phyloP scores from a whole-genome alignment of 2,888 invertebrate species.

The Agrochola lota region DNA sequence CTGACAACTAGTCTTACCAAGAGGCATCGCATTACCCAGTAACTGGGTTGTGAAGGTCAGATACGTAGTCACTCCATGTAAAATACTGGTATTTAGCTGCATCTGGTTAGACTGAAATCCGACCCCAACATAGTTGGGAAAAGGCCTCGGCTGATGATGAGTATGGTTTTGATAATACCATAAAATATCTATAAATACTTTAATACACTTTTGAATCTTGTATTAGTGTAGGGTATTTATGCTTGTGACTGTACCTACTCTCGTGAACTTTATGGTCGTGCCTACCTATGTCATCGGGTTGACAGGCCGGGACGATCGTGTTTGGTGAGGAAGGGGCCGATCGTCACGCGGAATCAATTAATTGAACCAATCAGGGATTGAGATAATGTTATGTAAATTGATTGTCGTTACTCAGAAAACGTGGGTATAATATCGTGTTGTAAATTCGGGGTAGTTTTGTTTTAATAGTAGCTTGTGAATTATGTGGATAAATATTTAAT shows the following conservation, averaged over 20 bases:
- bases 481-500: neutral
- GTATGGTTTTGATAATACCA: neutral
- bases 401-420: neutral
- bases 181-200: neutral
- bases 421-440: too few relatives aligned
- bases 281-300: slow-evolving; percentile 25
- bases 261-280: neutral
- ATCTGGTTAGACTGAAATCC: too few relatives aligned
- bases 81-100: too few relatives aligned
- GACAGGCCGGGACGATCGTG: slow-evolving; percentile 10
- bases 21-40: too few relatives aligned
- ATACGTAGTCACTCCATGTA: too few relatives aligned
- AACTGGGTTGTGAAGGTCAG: too few relatives aligned
- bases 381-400: slow-evolving; percentile 41
- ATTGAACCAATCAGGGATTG: slow-evolving; percentile 35
- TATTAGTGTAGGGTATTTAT: too few relatives aligned
- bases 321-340: slow-evolving; percentile 17
- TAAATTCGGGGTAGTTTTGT: neutral
- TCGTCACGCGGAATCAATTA: slow-evolving; percentile 46
- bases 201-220: neutral
- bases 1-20: too few relatives aligned
- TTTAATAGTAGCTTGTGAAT: neutral
- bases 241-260: slow-evolving; percentile 10
- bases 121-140: too few relatives aligned
- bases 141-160: too few relatives aligned